These are phyloP conservation scores for Diabrotica undecimpunctata DNA, from an alignment of 1,140 invertebrate genomes.

Conservation along the genomic window DNA sequence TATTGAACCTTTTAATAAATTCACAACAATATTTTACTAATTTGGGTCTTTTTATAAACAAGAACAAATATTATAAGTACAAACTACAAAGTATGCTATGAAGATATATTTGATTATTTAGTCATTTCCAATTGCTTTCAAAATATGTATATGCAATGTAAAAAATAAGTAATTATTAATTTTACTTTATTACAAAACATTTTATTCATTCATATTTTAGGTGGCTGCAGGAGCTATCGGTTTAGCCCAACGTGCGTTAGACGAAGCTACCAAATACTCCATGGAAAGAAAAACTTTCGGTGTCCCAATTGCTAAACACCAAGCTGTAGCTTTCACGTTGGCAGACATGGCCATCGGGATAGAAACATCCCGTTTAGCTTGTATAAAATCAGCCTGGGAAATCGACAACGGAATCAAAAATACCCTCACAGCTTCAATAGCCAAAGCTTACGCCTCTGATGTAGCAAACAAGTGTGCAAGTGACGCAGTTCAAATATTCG, in stretches of 20 bases:
- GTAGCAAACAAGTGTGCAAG: conserved; percentile 90
- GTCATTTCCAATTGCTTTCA: no score
- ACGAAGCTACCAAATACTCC: conserved; percentile 89
- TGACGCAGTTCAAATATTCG: conserved; percentile 95
- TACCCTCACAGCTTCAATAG: conserved; percentile 84
- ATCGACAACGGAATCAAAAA: conserved; percentile 75
- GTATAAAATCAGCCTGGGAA: conserved; percentile 81
- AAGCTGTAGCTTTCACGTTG: conserved; percentile 89
- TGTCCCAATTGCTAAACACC: conserved; percentile 73
- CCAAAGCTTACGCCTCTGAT: conserved; percentile 88
- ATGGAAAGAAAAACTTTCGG: conserved; percentile 92
- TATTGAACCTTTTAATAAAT: no score
- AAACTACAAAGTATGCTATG: no score
- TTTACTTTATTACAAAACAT: no score
- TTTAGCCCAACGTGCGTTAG: conserved; percentile 79
- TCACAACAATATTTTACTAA: no score
- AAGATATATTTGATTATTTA: no score
- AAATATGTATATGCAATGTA: no score
- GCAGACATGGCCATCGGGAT: conserved; percentile 93
- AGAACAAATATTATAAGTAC: no score
- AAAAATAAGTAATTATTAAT: no score
- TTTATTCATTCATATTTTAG: no score
- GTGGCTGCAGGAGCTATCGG: conserved; percentile 86
- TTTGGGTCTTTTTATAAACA: no score
- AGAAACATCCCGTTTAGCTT: conserved; percentile 80